Base-by-base conservation (phyloP, 1,140 invertebrate species). In the Tetragnatha versicolor region DNA sequence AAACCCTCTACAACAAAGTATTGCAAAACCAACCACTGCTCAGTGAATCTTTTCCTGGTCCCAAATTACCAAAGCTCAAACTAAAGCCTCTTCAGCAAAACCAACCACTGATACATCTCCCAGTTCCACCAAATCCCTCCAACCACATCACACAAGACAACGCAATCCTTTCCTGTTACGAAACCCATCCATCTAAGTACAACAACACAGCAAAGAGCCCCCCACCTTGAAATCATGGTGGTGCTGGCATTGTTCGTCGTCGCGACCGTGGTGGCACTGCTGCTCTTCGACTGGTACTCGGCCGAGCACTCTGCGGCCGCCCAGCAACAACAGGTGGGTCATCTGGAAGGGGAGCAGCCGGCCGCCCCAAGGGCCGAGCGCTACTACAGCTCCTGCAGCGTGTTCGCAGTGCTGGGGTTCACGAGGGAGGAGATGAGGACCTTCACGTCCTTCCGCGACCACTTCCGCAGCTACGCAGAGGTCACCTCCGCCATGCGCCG, bases 401-500 rank as follows among this genome's bases (percentile, higher is more conserved):
- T 80, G 3, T 80, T 80, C 47, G 55, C 79, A 6, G 79, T 80
- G 14, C 63, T 80, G 5, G 79, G 79, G 2, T 75, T 80, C 39
- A 63, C 61, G 3, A 72, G 79, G 7, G 79, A 75, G 0, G 79
- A 80, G 9, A 61, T 80, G 2, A 53, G 37, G 14, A 65, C 61
- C 0, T 80, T 80, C 63, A 68, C 47, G 2, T 69, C 70, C 12
- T 80, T 80, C 20, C 53, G 73, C 4, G 84, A 85, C 42, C 81
- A 81, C 27, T 85, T 85, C 79, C 79, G 82, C 2, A 81, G 75
- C 35, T 86, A 86, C 77, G 82, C 82, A 2, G 85, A 86, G 68
- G 85, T 87, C 0, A 86, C 83, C 10, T 66, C 78, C 3, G 86
- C 85, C 2, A 86, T 85, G 82, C 77, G 80, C 31, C 73, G 81